These are phyloP conservation scores for Acleris holmiana DNA, from an alignment of 2,888 invertebrate species.

Conservation along the genomic window DNA sequence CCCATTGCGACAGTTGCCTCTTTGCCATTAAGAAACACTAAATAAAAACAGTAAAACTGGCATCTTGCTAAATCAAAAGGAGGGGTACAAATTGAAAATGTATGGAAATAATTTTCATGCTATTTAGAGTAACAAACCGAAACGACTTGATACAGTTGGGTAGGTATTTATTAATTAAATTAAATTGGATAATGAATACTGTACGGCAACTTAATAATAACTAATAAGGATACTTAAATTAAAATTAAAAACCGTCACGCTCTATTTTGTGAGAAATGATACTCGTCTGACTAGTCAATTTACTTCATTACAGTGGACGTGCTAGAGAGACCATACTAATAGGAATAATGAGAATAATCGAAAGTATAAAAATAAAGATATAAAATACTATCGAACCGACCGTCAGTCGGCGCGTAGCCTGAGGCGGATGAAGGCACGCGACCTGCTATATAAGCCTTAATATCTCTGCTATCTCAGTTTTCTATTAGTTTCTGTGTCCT, in stretches of 20 bases:
- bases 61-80: constrained; percentile 26
- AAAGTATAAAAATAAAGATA: constrained; percentile 32
- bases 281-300: constrained; percentile 53
- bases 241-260: constrained; percentile 39
- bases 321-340: constrained; percentile 45
- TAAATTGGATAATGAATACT: constrained; percentile 48
- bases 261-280: constrained; percentile 46
- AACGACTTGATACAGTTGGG: constrained; percentile 1
- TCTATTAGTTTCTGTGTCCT: constrained; percentile 62
- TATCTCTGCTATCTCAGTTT: constrained; percentile 64
- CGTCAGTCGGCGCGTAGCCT: constrained; percentile 6
- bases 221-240: constrained; percentile 39
- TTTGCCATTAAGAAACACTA: constrained; percentile 21
- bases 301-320: constrained; percentile 37
- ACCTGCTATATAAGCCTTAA: constrained; percentile 31
- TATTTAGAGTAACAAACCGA: constrained; percentile 7
- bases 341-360: constrained; percentile 35
- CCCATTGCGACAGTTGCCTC: constrained; percentile 22
- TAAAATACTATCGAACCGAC: constrained; percentile 29
- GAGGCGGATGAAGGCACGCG: constrained; percentile 39
- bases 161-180: constrained; percentile 44
- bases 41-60: constrained; percentile 28
- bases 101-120: constrained; percentile 11
- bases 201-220: constrained; percentile 47
- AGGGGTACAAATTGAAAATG: constrained; percentile 10